These are phyloP conservation scores for Rhagium mordax DNA, from an alignment of 2,888 invertebrate genomes.

Conservation along the genomic window DNA sequence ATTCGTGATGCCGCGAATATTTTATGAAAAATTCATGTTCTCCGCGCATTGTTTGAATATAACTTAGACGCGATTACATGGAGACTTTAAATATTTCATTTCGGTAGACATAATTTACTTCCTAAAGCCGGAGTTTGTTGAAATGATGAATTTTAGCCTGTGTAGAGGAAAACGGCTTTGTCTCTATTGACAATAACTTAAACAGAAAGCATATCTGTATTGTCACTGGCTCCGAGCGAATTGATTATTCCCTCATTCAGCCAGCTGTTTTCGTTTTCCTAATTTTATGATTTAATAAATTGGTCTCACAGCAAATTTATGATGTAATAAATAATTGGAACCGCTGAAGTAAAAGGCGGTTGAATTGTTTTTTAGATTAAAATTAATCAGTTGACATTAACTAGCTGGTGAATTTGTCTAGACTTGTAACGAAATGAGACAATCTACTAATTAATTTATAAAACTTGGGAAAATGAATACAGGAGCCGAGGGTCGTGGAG, in stretches of 20 bases:
- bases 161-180: background rate
- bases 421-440: background rate
- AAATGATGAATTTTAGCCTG: background rate
- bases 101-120: too few relatives aligned
- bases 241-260: conserved; percentile 3
- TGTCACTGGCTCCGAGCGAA: background rate
- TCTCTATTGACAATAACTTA: background rate
- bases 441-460: background rate
- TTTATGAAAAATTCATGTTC: too few relatives aligned
- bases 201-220: background rate
- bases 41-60: too few relatives aligned
- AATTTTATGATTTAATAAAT: conserved; percentile 8
- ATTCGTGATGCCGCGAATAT: too few relatives aligned
- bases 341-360: conserved; percentile 1
- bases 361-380: conserved; percentile 11
- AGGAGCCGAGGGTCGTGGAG: too few relatives aligned
- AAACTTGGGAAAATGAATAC: too few relatives aligned
- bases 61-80: too few relatives aligned
- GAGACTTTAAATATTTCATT: too few relatives aligned
- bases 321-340: conserved; percentile 16
- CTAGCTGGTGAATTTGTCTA: conserved; percentile 1
- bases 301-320: conserved; percentile 2
- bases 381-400: conserved; percentile 11
- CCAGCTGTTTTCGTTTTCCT: conserved; percentile 11
- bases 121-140: background rate